phyloP scores from a whole-genome alignment of 2,888 invertebrate species.

The Alsophila aescularia region DNA sequence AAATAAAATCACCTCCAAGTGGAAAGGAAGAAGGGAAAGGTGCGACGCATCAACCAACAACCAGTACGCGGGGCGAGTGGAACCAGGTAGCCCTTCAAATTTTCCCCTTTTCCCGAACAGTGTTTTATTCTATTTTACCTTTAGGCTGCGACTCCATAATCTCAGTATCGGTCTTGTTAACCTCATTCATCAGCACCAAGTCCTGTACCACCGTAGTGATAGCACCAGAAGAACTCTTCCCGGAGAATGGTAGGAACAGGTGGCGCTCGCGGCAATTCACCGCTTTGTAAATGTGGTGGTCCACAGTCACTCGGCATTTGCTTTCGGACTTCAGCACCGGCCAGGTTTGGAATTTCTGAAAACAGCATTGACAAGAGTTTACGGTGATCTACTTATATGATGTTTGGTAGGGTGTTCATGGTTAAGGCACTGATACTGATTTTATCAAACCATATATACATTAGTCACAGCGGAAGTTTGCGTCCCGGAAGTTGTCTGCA shows the following conservation, averaged over 20 bases:
- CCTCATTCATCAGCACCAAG: conserved; percentile 83
- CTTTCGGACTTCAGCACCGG: conserved; percentile 89
- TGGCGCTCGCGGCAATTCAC: conserved; percentile 90
- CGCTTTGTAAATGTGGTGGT: conserved; percentile 89
- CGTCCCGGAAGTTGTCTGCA: no score
- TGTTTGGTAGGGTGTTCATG: no score
- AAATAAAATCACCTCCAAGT: no score
- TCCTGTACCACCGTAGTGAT: conserved; percentile 87
- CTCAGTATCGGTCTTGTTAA: conserved; percentile 69
- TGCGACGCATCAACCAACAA: no score
- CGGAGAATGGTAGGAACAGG: conserved; percentile 90
- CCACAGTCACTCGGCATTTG: conserved; percentile 89
- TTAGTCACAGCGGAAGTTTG: no score
- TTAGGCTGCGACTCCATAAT: conserved; percentile 74
- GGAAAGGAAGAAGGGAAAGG: no score
- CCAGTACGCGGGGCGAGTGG: no score
- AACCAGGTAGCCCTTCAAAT: no score
- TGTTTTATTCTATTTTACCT: conserved; percentile 46
- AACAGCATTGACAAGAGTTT: conserved; percentile 26
- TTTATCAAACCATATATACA: no score
- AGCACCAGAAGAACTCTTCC: conserved; percentile 88
- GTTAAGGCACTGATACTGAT: no score
- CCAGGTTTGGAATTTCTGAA: conserved; percentile 88
- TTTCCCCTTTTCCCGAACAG: no score
- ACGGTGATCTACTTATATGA: no score